phyloP scores from a whole-genome alignment of 2,113 vertebrate species.

The Microcebus ravelobensis region DNA sequence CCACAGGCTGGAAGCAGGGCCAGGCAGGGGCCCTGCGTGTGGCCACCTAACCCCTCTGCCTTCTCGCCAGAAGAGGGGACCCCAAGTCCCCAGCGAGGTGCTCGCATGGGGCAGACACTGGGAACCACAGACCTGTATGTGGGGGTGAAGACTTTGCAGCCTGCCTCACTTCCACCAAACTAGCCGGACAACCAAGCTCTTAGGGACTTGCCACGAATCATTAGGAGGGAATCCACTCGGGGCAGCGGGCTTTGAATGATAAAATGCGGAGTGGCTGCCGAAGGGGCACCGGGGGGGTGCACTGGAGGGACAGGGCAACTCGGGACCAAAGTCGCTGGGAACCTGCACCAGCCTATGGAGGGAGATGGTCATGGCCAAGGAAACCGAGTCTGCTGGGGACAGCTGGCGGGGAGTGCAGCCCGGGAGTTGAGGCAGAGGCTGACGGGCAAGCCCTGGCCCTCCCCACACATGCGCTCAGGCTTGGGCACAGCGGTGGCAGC shows the following conservation, averaged over 20 bases:
- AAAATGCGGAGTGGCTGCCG: background rate
- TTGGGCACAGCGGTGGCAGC: too few relatives aligned
- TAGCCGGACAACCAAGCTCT: background rate
- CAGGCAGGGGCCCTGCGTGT: too few relatives aligned
- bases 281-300: rapidly evolving
- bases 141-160: too few relatives aligned
- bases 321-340: rapidly evolving
- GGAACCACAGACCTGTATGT: background rate
- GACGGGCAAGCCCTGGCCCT: too few relatives aligned
- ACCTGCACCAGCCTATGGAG: rapidly evolving
- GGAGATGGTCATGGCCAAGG: background rate
- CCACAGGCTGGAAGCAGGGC: background rate
- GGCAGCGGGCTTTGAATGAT: background rate
- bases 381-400: rapidly evolving
- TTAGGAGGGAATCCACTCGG: background rate
- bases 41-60: background rate
- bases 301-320: too few relatives aligned
- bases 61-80: rapidly evolving
- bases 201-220: background rate
- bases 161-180: background rate
- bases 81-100: background rate
- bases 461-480: background rate
- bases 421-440: background rate
- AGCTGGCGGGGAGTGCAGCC: too few relatives aligned
- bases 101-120: background rate